Evolutionary conservation across 2,113 vertebrate genomes (phyloP).

Genomic region (Pristiophorus japonicus): DNA sequence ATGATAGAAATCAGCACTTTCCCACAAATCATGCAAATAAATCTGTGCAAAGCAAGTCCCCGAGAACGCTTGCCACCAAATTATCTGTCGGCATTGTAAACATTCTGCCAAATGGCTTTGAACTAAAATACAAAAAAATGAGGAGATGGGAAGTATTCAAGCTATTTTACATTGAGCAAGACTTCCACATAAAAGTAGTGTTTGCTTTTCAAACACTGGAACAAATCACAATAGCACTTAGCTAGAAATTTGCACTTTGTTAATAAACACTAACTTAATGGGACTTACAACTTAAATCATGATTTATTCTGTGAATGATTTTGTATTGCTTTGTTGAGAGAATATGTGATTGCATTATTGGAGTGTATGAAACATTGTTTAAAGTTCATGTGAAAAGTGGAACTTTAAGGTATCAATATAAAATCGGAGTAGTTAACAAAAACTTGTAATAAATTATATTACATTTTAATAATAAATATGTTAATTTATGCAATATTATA

Average conservation of each 20-base stretch:
- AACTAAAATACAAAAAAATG: neutral
- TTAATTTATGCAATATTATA: neutral
- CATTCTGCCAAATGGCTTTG: conserved; percentile 1
- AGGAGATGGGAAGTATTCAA: neutral
- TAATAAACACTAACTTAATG: neutral
- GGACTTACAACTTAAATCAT: neutral
- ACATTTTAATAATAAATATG: neutral
- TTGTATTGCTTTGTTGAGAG: neutral
- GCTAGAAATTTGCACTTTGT: neutral
- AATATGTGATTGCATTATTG: neutral
- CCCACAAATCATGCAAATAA: conserved; percentile 34
- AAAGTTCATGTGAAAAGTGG: neutral
- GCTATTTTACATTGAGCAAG: neutral
- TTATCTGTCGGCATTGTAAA: neutral
- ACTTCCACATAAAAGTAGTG: neutral
- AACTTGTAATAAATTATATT: neutral
- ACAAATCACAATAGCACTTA: neutral
- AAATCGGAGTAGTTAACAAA: neutral
- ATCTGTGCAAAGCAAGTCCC: neutral
- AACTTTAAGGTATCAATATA: neutral
- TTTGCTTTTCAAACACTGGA: neutral
- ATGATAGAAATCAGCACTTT: conserved; percentile 38
- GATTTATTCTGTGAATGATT: neutral
- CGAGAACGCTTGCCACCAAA: neutral
- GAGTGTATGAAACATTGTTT: neutral